Evolutionary conservation across 1,140 invertebrate species (phyloP), one percentile per base, ranked within the genome.

Genomic region (Polypedilum vanderplanki): DNA sequence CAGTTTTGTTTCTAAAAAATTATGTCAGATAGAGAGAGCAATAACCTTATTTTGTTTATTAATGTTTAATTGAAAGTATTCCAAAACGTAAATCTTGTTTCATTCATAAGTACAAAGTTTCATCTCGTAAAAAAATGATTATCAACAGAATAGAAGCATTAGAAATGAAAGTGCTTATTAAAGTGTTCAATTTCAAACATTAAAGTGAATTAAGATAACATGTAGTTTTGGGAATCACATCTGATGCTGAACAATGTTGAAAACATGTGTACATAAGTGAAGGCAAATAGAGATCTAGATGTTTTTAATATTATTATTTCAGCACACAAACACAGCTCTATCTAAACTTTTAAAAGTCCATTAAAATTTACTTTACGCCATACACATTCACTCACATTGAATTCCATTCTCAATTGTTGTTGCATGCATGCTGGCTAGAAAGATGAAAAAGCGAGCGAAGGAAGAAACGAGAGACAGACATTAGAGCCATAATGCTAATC

Each of bases 401-500:
- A 57, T 57, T 57, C n/a, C 46, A 57, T 57, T 57, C 12, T 57
- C n/a, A 33, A 33, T 33, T 33, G 24, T 33, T 33, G 24, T 33
- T 33, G 24, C 2, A 33, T 33, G 24, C 24, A 33, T 33, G 24
- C 5, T 33, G 41, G 8, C n/a, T n/a, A 46, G 10, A 57, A 57
- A 1, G 46, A 57, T 57, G 46, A 33, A 33, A n/a, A 57, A n/a
- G 46, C 4, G 46, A 57, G 46, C n/a, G 15, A n/a, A 57, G 46
- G 9, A 57, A n/a, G 46, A 3, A 15, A 57, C 15, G 46, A 57
- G 46, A 46, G 41, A 33, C 24, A 57, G 46, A n/a, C 46, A 57
- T 57, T 57, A 57, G 46, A 57, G 46, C 46, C 46, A 57, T 57
- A 57, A 57, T 57, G 46, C 46, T 57, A 57, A 57, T 57, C 46